Conservation (phyloP, 2,888 invertebrate genomes). For the Teleiodes luculella region DNA sequence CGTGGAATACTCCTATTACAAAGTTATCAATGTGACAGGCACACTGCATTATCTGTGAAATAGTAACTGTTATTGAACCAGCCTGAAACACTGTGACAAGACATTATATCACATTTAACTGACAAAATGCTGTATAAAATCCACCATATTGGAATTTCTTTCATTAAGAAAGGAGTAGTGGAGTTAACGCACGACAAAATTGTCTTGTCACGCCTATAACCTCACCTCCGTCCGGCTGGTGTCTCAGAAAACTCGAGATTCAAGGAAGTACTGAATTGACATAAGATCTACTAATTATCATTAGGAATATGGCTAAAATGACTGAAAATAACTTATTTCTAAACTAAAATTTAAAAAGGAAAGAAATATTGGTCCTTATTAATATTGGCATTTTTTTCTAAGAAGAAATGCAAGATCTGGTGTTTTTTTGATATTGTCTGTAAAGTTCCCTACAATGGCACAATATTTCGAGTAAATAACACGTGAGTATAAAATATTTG, state of each 20-base stretch:
- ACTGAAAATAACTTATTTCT: constrained; percentile 36
- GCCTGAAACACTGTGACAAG: constrained; percentile 6
- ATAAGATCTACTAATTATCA: constrained; percentile 28
- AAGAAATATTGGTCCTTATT: constrained; percentile 18
- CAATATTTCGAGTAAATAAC: constrained; percentile 43
- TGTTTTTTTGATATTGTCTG: constrained; percentile 19
- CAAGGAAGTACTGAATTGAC: constrained; percentile 26
- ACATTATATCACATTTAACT: no score
- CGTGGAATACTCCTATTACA: no score
- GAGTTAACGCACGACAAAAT: no score
- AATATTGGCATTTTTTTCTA: constrained; percentile 7
- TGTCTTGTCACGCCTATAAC: no score
- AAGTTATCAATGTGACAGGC: constrained; percentile 28
- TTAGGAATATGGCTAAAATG: constrained; percentile 45
- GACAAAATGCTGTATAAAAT: no score
- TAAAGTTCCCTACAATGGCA: constrained; percentile 42
- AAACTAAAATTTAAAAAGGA: constrained; percentile 22
- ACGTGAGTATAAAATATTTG: constrained; percentile 39
- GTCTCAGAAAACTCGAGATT: constrained; percentile 18
- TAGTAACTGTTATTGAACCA: constrained; percentile 4
- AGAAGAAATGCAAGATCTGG: constrained; percentile 38
- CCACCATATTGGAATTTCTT: no score
- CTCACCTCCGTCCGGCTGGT: no score
- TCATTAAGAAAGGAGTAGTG: no score
- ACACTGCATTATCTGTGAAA: constrained; percentile 24